Evolutionary conservation across 2,113 vertebrate genomes (phyloP).

Genomic region (Etheostoma spectabile): DNA sequence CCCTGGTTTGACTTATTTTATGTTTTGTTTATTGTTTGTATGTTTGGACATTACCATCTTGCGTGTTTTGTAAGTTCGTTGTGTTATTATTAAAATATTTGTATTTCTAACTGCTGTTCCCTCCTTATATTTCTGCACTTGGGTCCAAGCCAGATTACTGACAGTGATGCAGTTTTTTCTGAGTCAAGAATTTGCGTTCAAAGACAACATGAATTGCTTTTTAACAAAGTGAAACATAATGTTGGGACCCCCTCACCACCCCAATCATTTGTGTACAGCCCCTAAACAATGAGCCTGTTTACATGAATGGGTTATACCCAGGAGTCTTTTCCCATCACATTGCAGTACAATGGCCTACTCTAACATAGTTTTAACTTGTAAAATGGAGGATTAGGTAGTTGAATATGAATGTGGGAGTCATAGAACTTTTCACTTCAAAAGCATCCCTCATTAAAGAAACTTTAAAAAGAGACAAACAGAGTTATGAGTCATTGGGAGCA

Average conservation of each 20-base stretch:
- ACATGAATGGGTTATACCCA: constrained; percentile 8
- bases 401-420: neutral
- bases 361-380: neutral
- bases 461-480: constrained; percentile 28
- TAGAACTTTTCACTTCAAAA: neutral
- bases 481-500: constrained; percentile 18
- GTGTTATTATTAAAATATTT: too few relatives aligned
- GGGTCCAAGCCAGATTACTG: too few relatives aligned
- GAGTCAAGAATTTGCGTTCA: neutral
- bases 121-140: too few relatives aligned
- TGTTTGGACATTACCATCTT: too few relatives aligned
- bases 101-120: too few relatives aligned
- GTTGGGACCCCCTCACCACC: neutral
- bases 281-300: constrained; percentile 16
- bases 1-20: too few relatives aligned
- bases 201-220: neutral
- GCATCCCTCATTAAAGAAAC: constrained; percentile 1
- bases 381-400: neutral
- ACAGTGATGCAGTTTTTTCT: neutral
- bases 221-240: neutral
- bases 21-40: too few relatives aligned
- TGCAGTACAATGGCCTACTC: neutral
- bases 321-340: neutral
- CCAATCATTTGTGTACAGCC: neutral
- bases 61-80: too few relatives aligned